A percentile compares a stretch with the other conserved stretches of the same genome.
phyloP scores from a whole-genome alignment of 2,797 vertebrate genomes.

The Hapalemur alaotrensis region DNA sequence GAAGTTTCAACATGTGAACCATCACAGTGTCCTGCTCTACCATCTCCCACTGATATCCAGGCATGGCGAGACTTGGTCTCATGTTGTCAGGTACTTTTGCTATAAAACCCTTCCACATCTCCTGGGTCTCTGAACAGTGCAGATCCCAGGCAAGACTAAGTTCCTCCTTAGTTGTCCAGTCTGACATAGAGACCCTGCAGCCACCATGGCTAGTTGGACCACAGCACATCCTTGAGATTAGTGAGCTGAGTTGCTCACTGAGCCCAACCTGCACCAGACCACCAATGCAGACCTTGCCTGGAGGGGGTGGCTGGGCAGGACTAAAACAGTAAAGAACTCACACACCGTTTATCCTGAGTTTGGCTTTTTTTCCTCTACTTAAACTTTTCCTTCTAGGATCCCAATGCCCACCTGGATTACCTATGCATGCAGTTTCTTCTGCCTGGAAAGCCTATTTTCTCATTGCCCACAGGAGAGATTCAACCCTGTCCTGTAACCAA shows the following conservation, averaged over 20 bases:
- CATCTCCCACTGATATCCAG: neutral
- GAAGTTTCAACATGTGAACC: neutral
- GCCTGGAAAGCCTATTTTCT: neutral
- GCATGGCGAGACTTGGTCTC: neutral
- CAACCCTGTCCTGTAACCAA: neutral
- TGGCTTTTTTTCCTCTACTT: neutral
- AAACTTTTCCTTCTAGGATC: neutral
- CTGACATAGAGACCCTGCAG: neutral
- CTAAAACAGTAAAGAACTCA: neutral
- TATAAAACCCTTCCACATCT: neutral
- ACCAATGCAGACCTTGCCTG: neutral
- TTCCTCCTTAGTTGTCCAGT: neutral
- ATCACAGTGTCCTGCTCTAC: neutral
- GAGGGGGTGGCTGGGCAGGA: neutral
- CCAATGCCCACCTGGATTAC: too few relatives aligned
- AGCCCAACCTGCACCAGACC: neutral
- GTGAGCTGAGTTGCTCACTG: neutral
- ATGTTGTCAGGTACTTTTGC: neutral
- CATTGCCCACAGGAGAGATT: neutral
- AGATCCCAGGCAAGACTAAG: neutral
- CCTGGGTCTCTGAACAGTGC: neutral
- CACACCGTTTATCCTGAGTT: neutral
- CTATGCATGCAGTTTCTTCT: neutral
- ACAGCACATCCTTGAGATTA: neutral
- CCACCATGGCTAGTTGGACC: fast-evolving